Percentiles rank a stretch among this genome's conserved stretches.
phyloP scores from a whole-genome alignment of 2,888 invertebrate species.

The Drosophila sordidula region DNA sequence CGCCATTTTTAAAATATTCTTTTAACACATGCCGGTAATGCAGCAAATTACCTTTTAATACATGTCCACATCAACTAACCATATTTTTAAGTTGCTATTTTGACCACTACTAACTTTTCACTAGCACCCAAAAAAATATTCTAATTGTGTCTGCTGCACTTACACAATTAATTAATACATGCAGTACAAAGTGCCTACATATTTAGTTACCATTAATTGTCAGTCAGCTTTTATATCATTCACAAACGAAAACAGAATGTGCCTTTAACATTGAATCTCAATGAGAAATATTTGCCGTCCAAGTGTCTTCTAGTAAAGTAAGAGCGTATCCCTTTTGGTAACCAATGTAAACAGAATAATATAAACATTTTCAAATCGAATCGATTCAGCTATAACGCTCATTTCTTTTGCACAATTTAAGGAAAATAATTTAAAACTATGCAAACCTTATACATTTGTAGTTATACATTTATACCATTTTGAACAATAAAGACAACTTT shows the following conservation, averaged over 20 bases:
- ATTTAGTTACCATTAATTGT: slow-evolving; percentile 26
- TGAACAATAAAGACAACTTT: slow-evolving; percentile 33
- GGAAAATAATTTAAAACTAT: slow-evolving; percentile 28
- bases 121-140: slow-evolving; percentile 5
- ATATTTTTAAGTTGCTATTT: slow-evolving; percentile 43
- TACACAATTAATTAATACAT: slow-evolving; percentile 35
- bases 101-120: slow-evolving; percentile 46
- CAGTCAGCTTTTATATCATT: slow-evolving; percentile 27
- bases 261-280: slow-evolving; percentile 55
- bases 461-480: slow-evolving; percentile 39
- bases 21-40: slow-evolving; percentile 12
- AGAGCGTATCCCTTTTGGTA: slow-evolving; percentile 50
- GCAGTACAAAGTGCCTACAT: slow-evolving; percentile 57
- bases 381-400: not conserved
- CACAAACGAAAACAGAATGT: slow-evolving; percentile 34
- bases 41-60: slow-evolving; percentile 26
- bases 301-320: slow-evolving; percentile 66
- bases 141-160: slow-evolving; percentile 12
- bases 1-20: slow-evolving; percentile 27
- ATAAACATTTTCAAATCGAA: slow-evolving; percentile 6
- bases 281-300: slow-evolving; percentile 59
- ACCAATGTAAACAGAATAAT: slow-evolving; percentile 1
- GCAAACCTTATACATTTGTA: slow-evolving; percentile 61
- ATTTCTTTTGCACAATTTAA: slow-evolving; percentile 19
- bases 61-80: slow-evolving; percentile 50